Conservation (phyloP, 2,113 vertebrate species). For the Tor tambroides region DNA sequence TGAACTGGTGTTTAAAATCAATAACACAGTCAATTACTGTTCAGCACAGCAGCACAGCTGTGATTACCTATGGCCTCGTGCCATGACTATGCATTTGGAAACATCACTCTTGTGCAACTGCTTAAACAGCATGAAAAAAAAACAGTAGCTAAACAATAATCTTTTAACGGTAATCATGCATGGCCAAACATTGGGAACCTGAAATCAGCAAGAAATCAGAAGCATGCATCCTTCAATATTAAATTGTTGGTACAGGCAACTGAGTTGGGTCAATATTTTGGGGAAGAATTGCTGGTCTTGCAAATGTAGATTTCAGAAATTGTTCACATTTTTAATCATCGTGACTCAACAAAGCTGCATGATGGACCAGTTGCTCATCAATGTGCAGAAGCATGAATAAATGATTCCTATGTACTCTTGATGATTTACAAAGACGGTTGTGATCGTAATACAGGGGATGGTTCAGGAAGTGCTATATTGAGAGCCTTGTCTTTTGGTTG, state of each 20-base stretch:
- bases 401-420: neutral
- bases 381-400: neutral
- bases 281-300: neutral
- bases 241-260: neutral
- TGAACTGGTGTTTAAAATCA: neutral
- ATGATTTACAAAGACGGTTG: neutral
- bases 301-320: neutral
- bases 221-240: neutral
- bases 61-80: neutral
- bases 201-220: neutral
- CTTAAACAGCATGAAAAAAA: neutral
- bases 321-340: neutral
- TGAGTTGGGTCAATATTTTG: neutral
- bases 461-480: neutral
- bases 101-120: neutral
- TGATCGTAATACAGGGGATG: neutral
- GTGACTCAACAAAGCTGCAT: neutral
- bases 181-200: too few species aligned
- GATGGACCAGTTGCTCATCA: neutral
- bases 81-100: neutral
- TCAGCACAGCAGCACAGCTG: neutral
- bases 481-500: neutral
- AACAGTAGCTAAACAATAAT: neutral
- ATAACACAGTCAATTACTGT: neutral
- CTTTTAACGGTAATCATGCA: neutral